Evolutionary conservation across 2,113 vertebrate genomes (phyloP), one percentile per base, ranked within the genome.

Genomic region (Murina feae): DNA sequence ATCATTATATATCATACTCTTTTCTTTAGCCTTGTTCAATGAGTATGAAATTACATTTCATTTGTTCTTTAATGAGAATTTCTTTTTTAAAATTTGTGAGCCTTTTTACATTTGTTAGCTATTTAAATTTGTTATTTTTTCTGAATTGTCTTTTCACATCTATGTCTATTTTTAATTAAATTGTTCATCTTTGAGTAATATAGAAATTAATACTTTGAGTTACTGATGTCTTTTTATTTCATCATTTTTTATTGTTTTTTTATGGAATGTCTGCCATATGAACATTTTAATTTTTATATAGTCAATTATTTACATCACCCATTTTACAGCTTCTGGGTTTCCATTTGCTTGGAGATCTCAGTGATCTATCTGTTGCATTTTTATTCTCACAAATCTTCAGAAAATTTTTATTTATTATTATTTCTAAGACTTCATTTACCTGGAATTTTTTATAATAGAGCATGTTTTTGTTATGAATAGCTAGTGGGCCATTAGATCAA

Each of bases 191-290:
- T 63, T 80, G 14, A 85, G 60, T 72, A 90, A 39, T 69, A 25
- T 9, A 84, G 55, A 75, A 85, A 47, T 60, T 39, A 55, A 76
- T 49, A 17, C 25, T 63, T 75, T 82, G 81, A 63, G 51, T 87
- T 42, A 69, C 28, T 78, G 82, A 58, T 83, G 4, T 92, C 10
- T 83, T 96, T 89, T 93, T 66, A 53, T 87, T 87, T 18, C 32
- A 53, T 63, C 30, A 32, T 66, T 82, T 16, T 12, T 65, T 87
- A 79, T 58, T 96, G 76, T 87, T 69, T 47, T 37, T 80, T 72
- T 55, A 72, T 44, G 14, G 6, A 47, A 55, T 91, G 8, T 69
- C 89, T 91, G 47, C 18, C 35, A 23, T 68, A 79, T 3, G 35
- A 65, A 79, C 28, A 2, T 30, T 86, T 81, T 69, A 16, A 25